These are phyloP conservation scores for Sigmodon hispidus DNA, from an alignment of 2,113 vertebrate species.

Conservation along the genomic window DNA sequence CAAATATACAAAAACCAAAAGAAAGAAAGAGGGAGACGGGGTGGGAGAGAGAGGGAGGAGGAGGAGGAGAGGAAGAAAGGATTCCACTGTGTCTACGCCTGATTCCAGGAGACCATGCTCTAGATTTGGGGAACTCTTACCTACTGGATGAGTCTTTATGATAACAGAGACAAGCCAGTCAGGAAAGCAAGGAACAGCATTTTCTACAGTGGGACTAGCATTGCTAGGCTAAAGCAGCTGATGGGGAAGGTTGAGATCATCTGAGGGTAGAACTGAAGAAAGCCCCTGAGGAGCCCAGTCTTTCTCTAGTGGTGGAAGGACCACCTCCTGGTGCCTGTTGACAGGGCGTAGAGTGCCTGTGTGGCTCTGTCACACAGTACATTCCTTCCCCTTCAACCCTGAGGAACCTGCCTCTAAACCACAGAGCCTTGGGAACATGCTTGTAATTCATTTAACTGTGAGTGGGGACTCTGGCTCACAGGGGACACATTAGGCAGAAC, in stretches of 20 bases:
- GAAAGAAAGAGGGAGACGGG: too few relatives aligned
- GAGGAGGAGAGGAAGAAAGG: neutral
- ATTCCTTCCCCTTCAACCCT: neutral
- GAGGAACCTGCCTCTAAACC: too few relatives aligned
- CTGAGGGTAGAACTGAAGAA: neutral
- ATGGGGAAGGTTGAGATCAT: neutral
- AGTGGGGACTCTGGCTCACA: neutral
- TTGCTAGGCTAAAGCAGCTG: neutral
- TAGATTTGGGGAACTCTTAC: neutral
- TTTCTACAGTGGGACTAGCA: neutral
- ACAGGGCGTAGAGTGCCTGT: neutral
- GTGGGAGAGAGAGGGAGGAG: neutral
- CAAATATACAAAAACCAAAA: neutral
- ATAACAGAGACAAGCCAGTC: neutral
- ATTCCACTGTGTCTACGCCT: too few relatives aligned
- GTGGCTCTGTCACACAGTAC: neutral
- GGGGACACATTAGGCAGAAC: neutral
- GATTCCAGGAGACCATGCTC: too few relatives aligned
- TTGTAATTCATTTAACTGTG: neutral
- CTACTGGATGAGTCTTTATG: neutral
- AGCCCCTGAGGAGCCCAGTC: neutral
- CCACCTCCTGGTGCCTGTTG: neutral
- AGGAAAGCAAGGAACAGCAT: neutral
- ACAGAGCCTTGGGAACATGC: neutral
- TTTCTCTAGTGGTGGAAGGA: neutral